Percentiles rank a stretch among this genome's conserved stretches.
Evolutionary conservation across 2,888 invertebrate genomes (phyloP).

Genomic region (Kryphioiulus occultus): DNA sequence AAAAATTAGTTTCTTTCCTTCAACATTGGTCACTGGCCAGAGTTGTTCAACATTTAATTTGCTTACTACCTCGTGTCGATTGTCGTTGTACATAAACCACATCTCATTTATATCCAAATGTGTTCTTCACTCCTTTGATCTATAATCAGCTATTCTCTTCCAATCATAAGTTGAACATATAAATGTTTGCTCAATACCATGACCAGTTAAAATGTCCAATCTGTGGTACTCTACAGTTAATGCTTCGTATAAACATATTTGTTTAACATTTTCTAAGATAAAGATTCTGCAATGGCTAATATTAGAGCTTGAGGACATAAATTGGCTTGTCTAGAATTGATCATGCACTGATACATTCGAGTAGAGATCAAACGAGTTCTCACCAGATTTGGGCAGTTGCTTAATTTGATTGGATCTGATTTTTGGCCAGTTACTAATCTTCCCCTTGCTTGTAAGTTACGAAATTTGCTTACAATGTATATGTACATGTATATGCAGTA

Average conservation of each 20-base stretch:
- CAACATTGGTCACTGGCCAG: not conserved
- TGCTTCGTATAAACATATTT: not conserved
- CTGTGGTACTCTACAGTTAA: conserved; percentile 6
- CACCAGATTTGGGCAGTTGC: not conserved
- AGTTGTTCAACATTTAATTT: conserved; percentile 10
- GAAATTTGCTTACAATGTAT: not conserved
- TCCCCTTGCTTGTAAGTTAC: not conserved
- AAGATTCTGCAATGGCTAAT: not conserved
- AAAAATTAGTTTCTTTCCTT: not conserved
- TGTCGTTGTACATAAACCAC: conserved; percentile 33
- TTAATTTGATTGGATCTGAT: not conserved
- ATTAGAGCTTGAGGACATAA: not conserved
- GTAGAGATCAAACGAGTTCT: not conserved
- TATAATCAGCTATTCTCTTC: conserved; percentile 10
- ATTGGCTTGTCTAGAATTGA: not conserved
- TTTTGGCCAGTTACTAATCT: not conserved
- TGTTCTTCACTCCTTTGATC: conserved; percentile 15
- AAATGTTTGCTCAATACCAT: conserved; percentile 46
- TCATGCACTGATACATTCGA: not conserved
- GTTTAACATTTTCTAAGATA: not conserved
- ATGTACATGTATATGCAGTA: no score
- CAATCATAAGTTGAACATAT: conserved; percentile 37
- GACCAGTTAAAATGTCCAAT: conserved; percentile 42
- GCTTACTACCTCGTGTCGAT: conserved; percentile 20
- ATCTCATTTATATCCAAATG: conserved; percentile 1